A percentile compares a stretch with the other conserved stretches of the same genome.
Evolutionary conservation across 2,888 invertebrate genomes (phyloP).

Genomic region (Xylophagus ater): DNA sequence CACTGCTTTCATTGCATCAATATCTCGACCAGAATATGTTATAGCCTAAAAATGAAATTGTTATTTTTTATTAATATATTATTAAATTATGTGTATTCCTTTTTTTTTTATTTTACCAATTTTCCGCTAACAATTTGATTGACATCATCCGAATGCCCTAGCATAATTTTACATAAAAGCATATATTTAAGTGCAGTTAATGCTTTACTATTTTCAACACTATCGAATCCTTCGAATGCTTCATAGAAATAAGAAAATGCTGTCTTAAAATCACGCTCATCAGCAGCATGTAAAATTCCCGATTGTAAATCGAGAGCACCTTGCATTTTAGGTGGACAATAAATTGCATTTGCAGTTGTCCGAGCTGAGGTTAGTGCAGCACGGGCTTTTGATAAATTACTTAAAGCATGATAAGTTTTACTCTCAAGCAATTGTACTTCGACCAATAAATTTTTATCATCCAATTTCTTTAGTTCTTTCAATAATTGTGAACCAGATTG

Average conservation of each 20-base stretch:
- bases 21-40: conserved; percentile 88
- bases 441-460: conserved; percentile 96
- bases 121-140: conserved; percentile 92
- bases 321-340: conserved; percentile 98
- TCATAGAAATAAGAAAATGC: conserved; percentile 99
- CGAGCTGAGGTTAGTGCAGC: conserved; percentile 95
- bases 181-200: conserved; percentile 96
- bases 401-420: conserved; percentile 95
- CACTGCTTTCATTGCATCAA: conserved; percentile 97
- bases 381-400: conserved; percentile 90
- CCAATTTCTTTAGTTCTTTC: conserved; percentile 93
- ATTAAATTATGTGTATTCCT: too few species aligned
- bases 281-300: conserved; percentile 98
- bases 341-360: conserved; percentile 99
- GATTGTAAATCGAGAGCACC: conserved; percentile 95
- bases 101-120: too few species aligned
- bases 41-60: conserved; percentile 49
- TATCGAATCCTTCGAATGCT: conserved; percentile 97
- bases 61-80: neutral
- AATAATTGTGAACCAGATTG: conserved; percentile 76
- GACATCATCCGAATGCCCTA: conserved; percentile 93
- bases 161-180: conserved; percentile 97
- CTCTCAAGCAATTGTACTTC: conserved; percentile 97
- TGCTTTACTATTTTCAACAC: conserved; percentile 84
- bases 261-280: conserved; percentile 98